A percentile compares a stretch with the other conserved stretches of the same genome.
Evolutionary conservation across 92 coral and sea anemone species (phyloP).

Genomic region (Palythoa grandiflora): DNA sequence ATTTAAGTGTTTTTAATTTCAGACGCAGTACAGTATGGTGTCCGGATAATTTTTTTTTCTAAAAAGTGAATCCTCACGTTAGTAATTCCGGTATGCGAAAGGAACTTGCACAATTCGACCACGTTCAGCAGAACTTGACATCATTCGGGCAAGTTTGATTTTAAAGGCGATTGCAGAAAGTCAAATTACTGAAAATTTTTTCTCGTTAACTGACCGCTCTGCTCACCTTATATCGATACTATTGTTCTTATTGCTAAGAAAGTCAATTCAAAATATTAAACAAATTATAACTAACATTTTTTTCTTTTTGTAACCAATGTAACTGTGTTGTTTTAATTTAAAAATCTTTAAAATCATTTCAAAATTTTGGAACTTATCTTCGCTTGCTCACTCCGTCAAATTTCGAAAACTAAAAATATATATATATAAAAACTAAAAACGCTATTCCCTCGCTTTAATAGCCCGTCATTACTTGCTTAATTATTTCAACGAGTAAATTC

Average conservation of each 20-base stretch:
- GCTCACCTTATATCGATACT: not conserved
- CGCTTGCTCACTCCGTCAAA: too few species aligned
- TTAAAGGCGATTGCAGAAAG: not conserved
- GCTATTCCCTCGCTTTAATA: too few species aligned
- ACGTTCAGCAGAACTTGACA: conserved; percentile 26
- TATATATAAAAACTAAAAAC: too few species aligned
- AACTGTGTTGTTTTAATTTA: too few species aligned
- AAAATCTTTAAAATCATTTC: too few species aligned
- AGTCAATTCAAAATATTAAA: not conserved
- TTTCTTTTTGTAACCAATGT: too few species aligned
- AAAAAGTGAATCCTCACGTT: not conserved
- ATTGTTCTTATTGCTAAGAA: not conserved
- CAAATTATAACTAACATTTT: too few species aligned
- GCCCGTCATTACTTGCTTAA: too few species aligned
- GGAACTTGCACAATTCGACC: conserved; percentile 23
- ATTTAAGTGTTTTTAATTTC: not conserved
- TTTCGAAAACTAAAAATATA: too few species aligned
- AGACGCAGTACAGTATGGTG: not conserved
- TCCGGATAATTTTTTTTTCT: not conserved
- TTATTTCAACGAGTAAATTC: too few species aligned
- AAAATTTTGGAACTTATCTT: too few species aligned
- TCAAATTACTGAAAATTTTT: not conserved
- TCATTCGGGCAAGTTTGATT: conserved; percentile 19
- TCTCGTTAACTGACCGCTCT: not conserved
- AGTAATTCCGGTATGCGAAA: conserved; percentile 28